Conservation (phyloP, 2,113 vertebrate species). For the Passer domesticus region DNA sequence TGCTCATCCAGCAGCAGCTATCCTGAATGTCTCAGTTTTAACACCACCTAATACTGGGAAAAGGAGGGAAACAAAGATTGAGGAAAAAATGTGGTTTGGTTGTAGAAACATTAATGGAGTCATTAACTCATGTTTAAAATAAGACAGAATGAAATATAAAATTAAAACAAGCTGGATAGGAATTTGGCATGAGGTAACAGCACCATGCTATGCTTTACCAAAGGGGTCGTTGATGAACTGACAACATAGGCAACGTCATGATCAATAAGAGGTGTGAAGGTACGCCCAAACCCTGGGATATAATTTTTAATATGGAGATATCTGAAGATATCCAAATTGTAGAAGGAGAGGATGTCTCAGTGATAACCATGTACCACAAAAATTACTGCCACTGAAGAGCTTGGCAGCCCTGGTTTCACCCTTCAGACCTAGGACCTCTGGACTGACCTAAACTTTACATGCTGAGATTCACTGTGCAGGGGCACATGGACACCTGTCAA, state of each 20-base stretch:
- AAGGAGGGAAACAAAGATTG: neutral
- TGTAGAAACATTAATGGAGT: neutral
- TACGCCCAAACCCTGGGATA: neutral
- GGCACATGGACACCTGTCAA: accelerated
- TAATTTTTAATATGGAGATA: neutral
- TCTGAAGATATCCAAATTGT: neutral
- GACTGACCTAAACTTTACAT: neutral
- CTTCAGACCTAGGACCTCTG: neutral
- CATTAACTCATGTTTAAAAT: neutral
- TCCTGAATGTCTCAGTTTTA: neutral
- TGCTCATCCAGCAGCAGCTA: neutral
- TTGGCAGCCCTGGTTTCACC: neutral
- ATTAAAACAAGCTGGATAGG: neutral
- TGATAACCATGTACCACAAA: neutral
- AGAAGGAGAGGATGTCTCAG: accelerated
- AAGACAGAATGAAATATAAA: neutral
- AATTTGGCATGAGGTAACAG: neutral
- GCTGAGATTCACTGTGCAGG: neutral
- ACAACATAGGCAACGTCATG: neutral
- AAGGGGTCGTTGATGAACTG: neutral
- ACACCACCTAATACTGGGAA: neutral
- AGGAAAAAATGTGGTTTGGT: neutral
- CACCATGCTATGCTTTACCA: neutral
- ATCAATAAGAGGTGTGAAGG: neutral
- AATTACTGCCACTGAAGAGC: neutral